These are phyloP conservation scores for Orestias chungarensis DNA, from an alignment of 2,797 vertebrate species.

Conservation along the genomic window DNA sequence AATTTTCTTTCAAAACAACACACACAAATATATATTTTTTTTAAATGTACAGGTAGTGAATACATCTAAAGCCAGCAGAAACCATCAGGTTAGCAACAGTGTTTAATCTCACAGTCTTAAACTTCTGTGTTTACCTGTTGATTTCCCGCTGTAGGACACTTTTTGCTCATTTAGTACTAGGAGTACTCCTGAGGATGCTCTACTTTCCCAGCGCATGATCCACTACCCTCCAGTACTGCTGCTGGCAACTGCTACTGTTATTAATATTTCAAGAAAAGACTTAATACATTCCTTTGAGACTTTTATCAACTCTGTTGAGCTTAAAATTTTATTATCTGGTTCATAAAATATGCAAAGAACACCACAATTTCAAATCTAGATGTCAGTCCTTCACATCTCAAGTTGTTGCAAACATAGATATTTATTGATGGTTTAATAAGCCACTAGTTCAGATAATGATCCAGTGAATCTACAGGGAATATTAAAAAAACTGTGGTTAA, in stretches of 20 bases:
- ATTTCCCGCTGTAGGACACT: conserved; percentile 8
- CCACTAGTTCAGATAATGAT: background rate
- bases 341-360: conserved; percentile 5
- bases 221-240: conserved; percentile 7
- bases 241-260: background rate
- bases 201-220: conserved; percentile 23
- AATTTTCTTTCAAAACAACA: background rate
- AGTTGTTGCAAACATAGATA: conserved; percentile 7
- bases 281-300: conserved; percentile 15
- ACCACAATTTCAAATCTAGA: conserved; percentile 6
- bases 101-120: conserved; percentile 23
- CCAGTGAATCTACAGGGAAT: background rate
- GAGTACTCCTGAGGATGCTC: conserved; percentile 43
- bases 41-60: background rate
- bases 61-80: background rate
- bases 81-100: background rate
- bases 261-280: conserved; percentile 35
- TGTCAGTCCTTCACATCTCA: conserved; percentile 6
- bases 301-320: conserved; percentile 17
- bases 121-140: conserved; percentile 14
- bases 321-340: conserved; percentile 12
- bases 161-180: conserved; percentile 13
- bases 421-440: background rate
- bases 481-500: accelerated
- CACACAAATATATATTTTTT: background rate